A percentile compares a stretch with the other conserved stretches of the same genome.
Conservation (phyloP, 2,113 vertebrate genomes). For the Sakesphorus luctuosus region DNA sequence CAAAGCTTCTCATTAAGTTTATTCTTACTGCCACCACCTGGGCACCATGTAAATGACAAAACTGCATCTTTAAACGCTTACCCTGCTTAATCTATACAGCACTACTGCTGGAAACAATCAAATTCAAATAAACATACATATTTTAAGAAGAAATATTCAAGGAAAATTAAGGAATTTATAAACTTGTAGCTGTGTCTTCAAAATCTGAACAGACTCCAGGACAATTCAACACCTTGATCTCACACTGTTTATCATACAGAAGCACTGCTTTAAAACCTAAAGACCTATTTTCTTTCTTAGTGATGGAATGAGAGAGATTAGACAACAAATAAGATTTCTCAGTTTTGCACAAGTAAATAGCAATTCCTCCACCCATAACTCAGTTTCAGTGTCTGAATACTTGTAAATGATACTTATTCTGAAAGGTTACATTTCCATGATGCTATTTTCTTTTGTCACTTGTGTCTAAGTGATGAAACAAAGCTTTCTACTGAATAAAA, state of each 20-base stretch:
- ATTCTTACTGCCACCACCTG: slow-evolving; percentile 6
- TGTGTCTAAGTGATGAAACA: background rate
- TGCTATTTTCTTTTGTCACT: background rate
- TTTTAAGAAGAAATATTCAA: background rate
- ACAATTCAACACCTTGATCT: background rate
- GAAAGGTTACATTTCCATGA: background rate
- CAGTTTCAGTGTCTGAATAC: background rate
- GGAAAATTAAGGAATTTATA: background rate
- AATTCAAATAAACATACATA: background rate
- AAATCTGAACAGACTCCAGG: background rate
- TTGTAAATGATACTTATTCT: background rate
- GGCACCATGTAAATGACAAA: background rate
- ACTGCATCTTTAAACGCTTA: background rate
- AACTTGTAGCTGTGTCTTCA: background rate
- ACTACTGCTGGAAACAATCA: background rate
- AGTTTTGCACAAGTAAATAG: background rate
- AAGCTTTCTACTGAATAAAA: background rate
- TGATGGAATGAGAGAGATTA: background rate
- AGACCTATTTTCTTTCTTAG: background rate
- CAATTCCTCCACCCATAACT: background rate
- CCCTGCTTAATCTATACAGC: background rate
- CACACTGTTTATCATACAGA: background rate
- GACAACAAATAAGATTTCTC: background rate
- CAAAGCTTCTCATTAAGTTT: background rate
- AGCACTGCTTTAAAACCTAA: background rate